phyloP scores from a whole-genome alignment of 1,140 invertebrate genomes.

The Globodera rostochiensis region DNA sequence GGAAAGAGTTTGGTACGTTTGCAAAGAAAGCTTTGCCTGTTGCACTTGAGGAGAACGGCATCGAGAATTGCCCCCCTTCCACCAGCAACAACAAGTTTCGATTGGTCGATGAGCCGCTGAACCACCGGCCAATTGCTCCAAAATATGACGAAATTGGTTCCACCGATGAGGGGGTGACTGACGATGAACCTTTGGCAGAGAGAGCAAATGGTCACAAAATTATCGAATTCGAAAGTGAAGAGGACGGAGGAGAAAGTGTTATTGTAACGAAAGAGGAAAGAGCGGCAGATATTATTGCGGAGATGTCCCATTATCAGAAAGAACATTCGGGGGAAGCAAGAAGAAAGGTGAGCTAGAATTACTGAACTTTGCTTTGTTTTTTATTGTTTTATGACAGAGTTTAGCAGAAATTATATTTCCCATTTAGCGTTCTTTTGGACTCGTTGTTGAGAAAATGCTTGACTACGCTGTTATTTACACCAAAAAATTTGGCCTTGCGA shows the following conservation, averaged over 20 bases:
- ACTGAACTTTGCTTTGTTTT: too few species aligned
- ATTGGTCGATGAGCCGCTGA: not conserved
- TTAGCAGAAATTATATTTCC: not conserved
- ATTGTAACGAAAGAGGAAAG: not conserved
- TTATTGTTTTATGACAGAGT: not conserved
- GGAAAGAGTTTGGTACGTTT: too few species aligned
- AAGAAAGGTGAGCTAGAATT: not conserved
- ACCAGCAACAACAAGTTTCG: not conserved
- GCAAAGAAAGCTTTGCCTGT: too few species aligned
- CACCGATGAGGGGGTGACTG: too few species aligned
- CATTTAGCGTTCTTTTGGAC: conserved; percentile 15
- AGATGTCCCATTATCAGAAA: conserved; percentile 1
- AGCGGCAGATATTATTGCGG: not conserved
- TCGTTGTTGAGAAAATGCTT: conserved; percentile 13
- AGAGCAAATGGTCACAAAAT: too few species aligned
- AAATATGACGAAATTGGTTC: too few species aligned
- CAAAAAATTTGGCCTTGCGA: conserved; percentile 2
- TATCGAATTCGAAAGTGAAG: not conserved
- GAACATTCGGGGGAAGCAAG: not conserved
- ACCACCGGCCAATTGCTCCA: too few species aligned
- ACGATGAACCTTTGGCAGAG: too few species aligned
- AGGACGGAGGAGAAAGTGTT: not conserved
- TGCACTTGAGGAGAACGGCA: not conserved
- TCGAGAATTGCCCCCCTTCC: not conserved
- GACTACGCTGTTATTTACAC: conserved; percentile 22